Evolutionary conservation across 1,140 invertebrate genomes (phyloP), one percentile per base, ranked within the genome.

Genomic region (Drosophila ironensis): DNA sequence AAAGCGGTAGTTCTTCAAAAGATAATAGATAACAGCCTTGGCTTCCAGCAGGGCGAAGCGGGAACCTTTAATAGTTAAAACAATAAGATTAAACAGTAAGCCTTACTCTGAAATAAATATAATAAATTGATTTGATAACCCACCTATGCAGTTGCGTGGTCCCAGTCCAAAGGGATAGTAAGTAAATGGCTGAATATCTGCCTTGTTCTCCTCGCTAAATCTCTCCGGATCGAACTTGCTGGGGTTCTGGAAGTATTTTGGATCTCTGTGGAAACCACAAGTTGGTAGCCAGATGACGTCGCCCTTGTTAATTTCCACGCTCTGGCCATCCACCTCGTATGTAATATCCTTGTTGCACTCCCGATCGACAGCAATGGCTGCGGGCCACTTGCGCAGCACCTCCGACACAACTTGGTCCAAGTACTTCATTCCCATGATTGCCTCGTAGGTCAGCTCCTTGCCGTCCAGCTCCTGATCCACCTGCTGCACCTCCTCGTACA

Each of bases 141-240:
- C 56, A 90, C 93, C 93, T 38, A 94, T 92, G 74, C 93, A 94
- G 72, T 91, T 92, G 17, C 93, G 89, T 2, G 91, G 93, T 5
- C 94, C 94, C 11, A 91, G 68, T 1, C 94, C 93, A 64, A 94
- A 94, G 0, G 94, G 93, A 75, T 92, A 87, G 53, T 91, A 94
- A 0, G 91, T 90, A 25, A 90, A 92, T 0, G 91, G 91, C 14
- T 91, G 77, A n/a, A 92, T 91, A 4, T 90, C 88, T 4, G 89
- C 71, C 28, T 91, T 91, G 67, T 93, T 92, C 47, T 92, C 91
- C 1, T 92, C 91, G 2, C 88, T 90, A 51, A 93, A 93, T 35
- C 93, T 86, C 25, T 93, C 93, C 0, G 93, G 93, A 63, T 92
- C 89, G 30, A 93, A 94, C 14, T 90, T 89, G 2, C 90, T 84